Base-by-base conservation (phyloP, 1,140 invertebrate genomes). In the Octopus sinensis region DNA sequence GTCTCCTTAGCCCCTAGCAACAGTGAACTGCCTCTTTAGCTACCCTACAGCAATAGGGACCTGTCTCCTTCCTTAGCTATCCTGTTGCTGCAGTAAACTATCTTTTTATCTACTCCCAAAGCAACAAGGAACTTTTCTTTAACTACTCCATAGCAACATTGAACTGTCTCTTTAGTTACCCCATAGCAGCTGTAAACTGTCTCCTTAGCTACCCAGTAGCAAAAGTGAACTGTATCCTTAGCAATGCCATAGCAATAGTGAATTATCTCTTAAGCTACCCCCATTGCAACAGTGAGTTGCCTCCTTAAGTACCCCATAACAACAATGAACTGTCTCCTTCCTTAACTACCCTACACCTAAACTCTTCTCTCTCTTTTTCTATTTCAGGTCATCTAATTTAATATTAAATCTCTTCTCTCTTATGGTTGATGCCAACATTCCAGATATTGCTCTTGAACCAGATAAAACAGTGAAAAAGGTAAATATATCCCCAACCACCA, bases 401-500 rank as follows among this genome's bases (percentile, higher is more conserved):
- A 97, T 99, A 91, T 91, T 99, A 75, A 99, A 99, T 92, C 92
- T 99, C 62, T 99, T 99, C 91, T 97, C 97, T 0, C 92, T 99
- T 81, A 99, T 99, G 98, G 95, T 99, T 77, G 98, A 99, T 92
- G 97, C 98, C 4, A 98, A 95, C 84, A 97, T 99, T 80, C 98
- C 98, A 4, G 98, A 99, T 91, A 99, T 99, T 86, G 97, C 97
- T 0, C 90, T 99, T 0, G 98, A 99, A 90, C 98, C 97, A 0
- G 98, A 99, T 90, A 99, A 99, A 92, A 97, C 98, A 17, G 97
- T 99, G 4, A 97, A 97, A 90, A 99, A 99, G 92, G 96, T 92
- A 75, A 43, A 43, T 43, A 0, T 43, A 43, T 43, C 30, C 30
- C 30, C 30, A 43, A 43, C 30, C 30, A 43, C 30, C 30, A 43